These are phyloP conservation scores for Mycteria americana DNA, from an alignment of 2,797 vertebrate species.

Conservation along the genomic window DNA sequence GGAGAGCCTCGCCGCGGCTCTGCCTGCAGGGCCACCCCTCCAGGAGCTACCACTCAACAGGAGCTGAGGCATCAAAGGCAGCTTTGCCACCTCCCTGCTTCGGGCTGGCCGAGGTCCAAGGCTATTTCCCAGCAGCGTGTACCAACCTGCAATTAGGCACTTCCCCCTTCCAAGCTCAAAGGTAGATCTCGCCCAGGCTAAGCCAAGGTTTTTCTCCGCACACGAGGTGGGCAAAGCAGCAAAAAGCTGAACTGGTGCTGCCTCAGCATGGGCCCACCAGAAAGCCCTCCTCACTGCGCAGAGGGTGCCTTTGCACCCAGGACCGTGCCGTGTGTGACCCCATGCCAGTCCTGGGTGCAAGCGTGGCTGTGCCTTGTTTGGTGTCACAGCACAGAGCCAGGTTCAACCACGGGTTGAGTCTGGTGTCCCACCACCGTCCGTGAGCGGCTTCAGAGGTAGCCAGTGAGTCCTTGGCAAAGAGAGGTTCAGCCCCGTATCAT, in stretches of 20 bases:
- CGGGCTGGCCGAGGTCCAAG: background rate
- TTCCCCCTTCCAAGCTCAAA: background rate
- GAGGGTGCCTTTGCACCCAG: background rate
- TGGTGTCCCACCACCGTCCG: background rate
- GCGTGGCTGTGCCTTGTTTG: fast-evolving
- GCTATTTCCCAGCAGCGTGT: background rate
- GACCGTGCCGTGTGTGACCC: fast-evolving
- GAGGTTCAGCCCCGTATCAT: background rate
- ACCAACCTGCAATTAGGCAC: background rate
- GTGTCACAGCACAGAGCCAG: background rate
- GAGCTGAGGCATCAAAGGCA: background rate
- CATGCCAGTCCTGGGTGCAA: fast-evolving
- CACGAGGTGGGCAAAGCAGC: fast-evolving
- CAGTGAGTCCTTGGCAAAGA: background rate
- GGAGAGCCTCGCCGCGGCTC: background rate
- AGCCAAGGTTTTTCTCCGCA: background rate
- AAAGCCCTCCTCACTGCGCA: background rate
- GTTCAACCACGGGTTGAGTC: background rate
- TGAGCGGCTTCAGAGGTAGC: fast-evolving
- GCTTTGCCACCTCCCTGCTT: background rate
- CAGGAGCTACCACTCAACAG: background rate
- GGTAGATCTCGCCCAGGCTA: background rate
- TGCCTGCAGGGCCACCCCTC: background rate
- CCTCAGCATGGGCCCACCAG: background rate
- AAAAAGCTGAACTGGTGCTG: background rate